Base-by-base conservation (phyloP, 92 coral and sea anemone genomes). In the Actinernus sp. region DNA sequence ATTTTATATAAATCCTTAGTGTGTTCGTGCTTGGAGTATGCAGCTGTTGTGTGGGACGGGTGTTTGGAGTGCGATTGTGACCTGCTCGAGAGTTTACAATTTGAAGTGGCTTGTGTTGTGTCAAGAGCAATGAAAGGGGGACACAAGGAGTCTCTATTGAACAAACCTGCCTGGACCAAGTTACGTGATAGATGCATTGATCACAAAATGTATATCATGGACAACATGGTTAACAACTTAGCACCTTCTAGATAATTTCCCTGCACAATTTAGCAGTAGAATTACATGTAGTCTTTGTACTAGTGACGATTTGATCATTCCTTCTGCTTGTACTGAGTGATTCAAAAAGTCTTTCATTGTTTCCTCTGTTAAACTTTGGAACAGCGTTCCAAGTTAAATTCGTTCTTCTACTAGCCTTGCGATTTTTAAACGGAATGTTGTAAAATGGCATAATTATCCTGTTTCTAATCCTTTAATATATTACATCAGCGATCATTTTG, bases 121-220 rank as follows among this genome's bases (percentile, higher is more conserved):
- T 48, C 83, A 7, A 72, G 89, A 36, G 89, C 79, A n/a, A 68
- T 83, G 33, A 68, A 73, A 63, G 87, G 76, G 20, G 65, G 86
- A 9, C 55, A 72, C 26, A 59, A 24, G 38, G 3, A 30, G 18
- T 29, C 22, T 14, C 61, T 85, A 7, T 38, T 55, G 28, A 16
- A 25, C 3, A 78, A 85, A 60, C 61, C 61, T 40, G 56, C 29
- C 6, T 78, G 73, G 74, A 78, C 46, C 20, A 59, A 51, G 11
- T 26, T 84, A 32, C 43, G 56, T 45, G 48, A 55, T 0, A 63
- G 91, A 45, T 41, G 79, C 27, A 17, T 16, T n/a, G 61, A 67
- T 22, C 79, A 68, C 31, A 76, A 76, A 48, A 23, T 78, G 1
- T 24, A 29, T 55, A 34, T 56, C 13, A 71, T 43, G 34, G 71